Base-by-base conservation (phyloP, 2,888 invertebrate genomes). In the Cenopis cana region DNA sequence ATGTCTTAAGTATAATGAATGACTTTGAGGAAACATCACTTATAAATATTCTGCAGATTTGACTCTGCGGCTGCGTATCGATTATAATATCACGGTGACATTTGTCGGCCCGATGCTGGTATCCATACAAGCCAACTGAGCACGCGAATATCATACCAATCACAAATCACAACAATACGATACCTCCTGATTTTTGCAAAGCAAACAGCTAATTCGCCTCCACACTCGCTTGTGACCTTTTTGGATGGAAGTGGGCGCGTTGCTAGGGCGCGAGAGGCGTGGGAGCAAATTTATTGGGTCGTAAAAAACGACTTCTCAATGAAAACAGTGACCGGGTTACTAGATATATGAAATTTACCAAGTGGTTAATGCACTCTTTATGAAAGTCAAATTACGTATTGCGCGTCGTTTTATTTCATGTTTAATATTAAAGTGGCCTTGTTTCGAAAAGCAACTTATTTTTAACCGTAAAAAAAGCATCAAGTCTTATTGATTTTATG, bases 211-310 rank as follows among this genome's bases (percentile, higher is more conserved):
- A 41, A 66, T 29, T 73, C 69, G 73, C 62, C 69, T 66, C 69
- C 69, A 62, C 61, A 18, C 56, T 77, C 74, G 71, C 76, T 79
- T 77, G 73, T 77, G 82, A 82, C 85, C 86, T 86, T 88, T 86
- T 83, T 76, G 76, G 76, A 76, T 72, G 75, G 55, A 66, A 77
- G 82, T 84, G 79, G 83, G 84, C 80, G 83, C 75, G 81, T 82
- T 82, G 79, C 80, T 82, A 81, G 79, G 79, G 83, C 78, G 79
- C 79, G 78, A 78, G 66, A 73, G 75, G 75, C 81, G 87, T 85
- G 85, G 85, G 86, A 82, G 82, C 76, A 76, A 78, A 85, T 85
- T 83, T 86, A 86, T 87, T 81, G 79, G 83, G 80, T 81, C 82
- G 82, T 85, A 82, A 85, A 86, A 84, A 84, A 76, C 18, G 24